Base-by-base conservation (phyloP, 2,113 vertebrate genomes). In the Silurus meridionalis region DNA sequence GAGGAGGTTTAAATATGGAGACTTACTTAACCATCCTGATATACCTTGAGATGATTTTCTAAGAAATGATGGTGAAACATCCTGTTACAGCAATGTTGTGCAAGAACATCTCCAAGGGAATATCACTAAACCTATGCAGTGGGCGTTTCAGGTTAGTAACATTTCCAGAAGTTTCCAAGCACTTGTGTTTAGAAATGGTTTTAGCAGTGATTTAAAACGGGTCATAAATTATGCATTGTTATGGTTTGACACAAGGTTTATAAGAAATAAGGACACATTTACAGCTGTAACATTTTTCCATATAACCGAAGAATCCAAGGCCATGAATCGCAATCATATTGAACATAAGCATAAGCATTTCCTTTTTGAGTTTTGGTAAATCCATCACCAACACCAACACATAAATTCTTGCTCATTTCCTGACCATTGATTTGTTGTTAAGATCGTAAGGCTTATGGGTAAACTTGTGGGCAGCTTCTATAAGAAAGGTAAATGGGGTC, bases 91-190 rank as follows among this genome's bases (percentile, higher is more conserved):
- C 28, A 50, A 71, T 21, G 11, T 25, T 82, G 37, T 74, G n/a
- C 23, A 82, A 80, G 17, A 80, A 58, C 25, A 4, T 58, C 85
- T 81, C 85, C n/a, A 58, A 86, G 58, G 69, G 69, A 53, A 23
- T 55, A 57, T 83, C 48, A 15, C 48, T 75, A 25, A 86, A 83
- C n/a, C 52, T 46, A 46, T 74, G 57, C 50, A 60, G 79, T 86
- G 79, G 28, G 79, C 19, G 58, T 74, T 86, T 72, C 15, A 25
- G 5, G 21, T 28, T 55, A 81, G 55, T 69, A 63, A 71, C 64
- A 50, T 5, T 81, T 81, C 85, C 53, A 72, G 78, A 81, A 13
- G 55, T 69, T 58, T 71, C 8, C 80, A 50, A 83, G 53, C 66
- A 72, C 82, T 55, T 37, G 14, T 75, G 50, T 67, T 66, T 8